Evolutionary conservation across 2,888 invertebrate genomes (phyloP), one percentile per base, ranked within the genome.

Genomic region (Drosophila subsilvestris): DNA sequence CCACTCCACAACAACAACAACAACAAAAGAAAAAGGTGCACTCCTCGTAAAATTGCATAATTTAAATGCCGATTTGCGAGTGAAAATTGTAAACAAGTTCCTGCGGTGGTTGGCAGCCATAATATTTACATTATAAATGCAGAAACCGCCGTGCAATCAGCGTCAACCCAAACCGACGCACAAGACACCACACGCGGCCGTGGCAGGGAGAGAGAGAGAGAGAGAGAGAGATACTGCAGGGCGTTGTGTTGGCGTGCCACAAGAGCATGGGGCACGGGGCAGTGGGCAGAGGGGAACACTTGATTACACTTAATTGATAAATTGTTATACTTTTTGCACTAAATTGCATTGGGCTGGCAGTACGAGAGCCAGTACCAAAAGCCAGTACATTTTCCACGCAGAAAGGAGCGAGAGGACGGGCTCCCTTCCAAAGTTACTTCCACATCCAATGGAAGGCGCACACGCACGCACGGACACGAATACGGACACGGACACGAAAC

Each of bases 401-500:
- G 25, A 44, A 32, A 29, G 32, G 25, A 51, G 45, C 27, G 22
- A 22, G 8, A 14, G 43, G 5, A 14, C 29, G 50, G 37, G 42
- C n/a, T 17, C n/a, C 18, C 25, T 45, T 54, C 22, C 25, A 65
- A 48, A 42, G 66, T 37, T n/a, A n/a, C 37, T 37, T 37, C n/a
- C 74, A 67, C 80, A 88, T 84, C 88, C 83, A 84, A 70, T 84
- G 85, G 82, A 84, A 37, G 78, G 88, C 83, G 87, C 83, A 79
- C 87, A 82, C 81, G 79, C 85, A 80, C 83, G 57, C 53, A 65
- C 37, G 71, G 74, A 75, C 82, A 76, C 79, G 32, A 2, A 37
- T 12, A 5, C 45, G 47, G 18, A 37, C 29, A 53, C 18, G 32
- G 32, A 37, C 14, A 37, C 55, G 71, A 81, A 82, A 88, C 87